phyloP scores from a whole-genome alignment of 2,888 invertebrate species.

The Hirtodrosophila confusa region DNA sequence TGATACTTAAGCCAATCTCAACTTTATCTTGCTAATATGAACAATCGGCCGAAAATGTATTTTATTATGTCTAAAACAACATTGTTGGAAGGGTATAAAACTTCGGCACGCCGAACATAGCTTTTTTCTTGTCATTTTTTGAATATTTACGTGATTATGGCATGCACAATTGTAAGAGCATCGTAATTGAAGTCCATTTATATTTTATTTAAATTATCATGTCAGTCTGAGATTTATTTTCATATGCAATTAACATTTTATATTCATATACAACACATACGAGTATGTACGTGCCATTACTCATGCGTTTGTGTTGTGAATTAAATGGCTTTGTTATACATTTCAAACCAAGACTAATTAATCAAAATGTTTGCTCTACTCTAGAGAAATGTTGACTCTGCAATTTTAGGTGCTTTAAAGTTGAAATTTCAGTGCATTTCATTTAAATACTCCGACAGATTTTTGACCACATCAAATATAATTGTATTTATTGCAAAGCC shows the following conservation, averaged over 20 bases:
- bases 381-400: constrained; percentile 5
- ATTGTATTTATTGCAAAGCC: no score
- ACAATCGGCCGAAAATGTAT: no score
- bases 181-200: constrained; percentile 31
- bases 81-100: no score
- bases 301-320: constrained; percentile 13
- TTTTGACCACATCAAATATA: no score
- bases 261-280: constrained; percentile 35
- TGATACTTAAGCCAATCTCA: no score
- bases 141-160: background rate
- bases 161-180: constrained; percentile 20
- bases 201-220: constrained; percentile 26
- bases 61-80: no score
- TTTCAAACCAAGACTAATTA: constrained; percentile 30
- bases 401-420: constrained; percentile 1
- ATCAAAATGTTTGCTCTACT: constrained; percentile 19
- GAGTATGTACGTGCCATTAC: constrained; percentile 13
- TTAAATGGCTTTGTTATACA: constrained; percentile 13
- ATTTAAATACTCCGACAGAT: no score
- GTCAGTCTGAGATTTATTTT: constrained; percentile 54
- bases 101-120: no score
- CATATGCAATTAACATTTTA: constrained; percentile 71
- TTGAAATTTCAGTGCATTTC: background rate
- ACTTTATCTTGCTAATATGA: no score
- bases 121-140: background rate